Evolutionary conservation across 1,140 invertebrate genomes (phyloP), one percentile per base, ranked within the genome.

Genomic region (Propsilocerus akamusi): DNA sequence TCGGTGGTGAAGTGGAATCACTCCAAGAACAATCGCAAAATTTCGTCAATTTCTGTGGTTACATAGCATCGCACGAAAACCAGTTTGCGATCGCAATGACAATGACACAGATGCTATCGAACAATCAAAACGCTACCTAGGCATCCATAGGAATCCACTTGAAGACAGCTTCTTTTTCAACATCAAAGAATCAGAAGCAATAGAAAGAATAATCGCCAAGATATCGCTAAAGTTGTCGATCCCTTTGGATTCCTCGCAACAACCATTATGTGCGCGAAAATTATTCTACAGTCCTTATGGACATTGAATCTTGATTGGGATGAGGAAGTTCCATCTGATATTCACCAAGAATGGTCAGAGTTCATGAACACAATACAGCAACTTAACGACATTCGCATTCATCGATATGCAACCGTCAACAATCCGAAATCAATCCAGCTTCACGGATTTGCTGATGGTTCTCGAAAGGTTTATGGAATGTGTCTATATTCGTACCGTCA

Each of bases 201-300:
- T n/a, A n/a, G n/a, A n/a, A n/a, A n/a, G n/a, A n/a, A n/a, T n/a
- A n/a, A n/a, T n/a, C n/a, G n/a, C n/a, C n/a, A n/a, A n/a, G 5
- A 7, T 3, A 12, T 23, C 11, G n/a, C 41, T 4, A 46, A 20
- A 46, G 12, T 46, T 20, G 22, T 57, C 48, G 62, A 65, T 51
- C 60, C 60, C 2, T 49, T 62, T 22, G 64, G 64, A 25, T 60
- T 60, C 49, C 37, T 68, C 12, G 53, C 58, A 24, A 66, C 68
- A 10, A 23, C 65, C 0, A 56, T 54, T 6, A 58, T 67, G 17
- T 55, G 51, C 12, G 53, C 57, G 23, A 68, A 69, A 56, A 51
- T 67, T n/a, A 46, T 68, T 4, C 56, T 67, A 23, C 59, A 67
- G 55, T 53, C 55, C 8, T 32, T 66, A 4, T 65, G 62, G 61